Base-by-base conservation (phyloP, 2,113 vertebrate genomes). In the Chelonoidis abingdonii region DNA sequence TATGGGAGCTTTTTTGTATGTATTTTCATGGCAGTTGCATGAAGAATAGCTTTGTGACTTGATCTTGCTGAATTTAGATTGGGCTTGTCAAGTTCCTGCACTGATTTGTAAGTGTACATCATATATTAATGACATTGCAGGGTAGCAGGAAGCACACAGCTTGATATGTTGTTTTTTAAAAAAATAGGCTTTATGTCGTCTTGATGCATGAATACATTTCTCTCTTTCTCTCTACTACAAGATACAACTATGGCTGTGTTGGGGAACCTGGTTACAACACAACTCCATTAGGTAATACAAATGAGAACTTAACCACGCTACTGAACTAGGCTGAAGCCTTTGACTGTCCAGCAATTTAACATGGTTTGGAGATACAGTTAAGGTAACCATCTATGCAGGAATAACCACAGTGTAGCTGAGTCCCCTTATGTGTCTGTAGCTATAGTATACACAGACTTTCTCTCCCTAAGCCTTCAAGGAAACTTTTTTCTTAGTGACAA, bases 21-120 rank as follows among this genome's bases (percentile, higher is more conserved):
- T 12, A 19, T 92, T 94, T 93, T 65, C 41, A 54, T 88, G 75
- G 49, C 27, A 56, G 79, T 41, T 59, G n/a, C 57, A 21, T 75
- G 57, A 57, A 78, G 76, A 49, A 75, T 27, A 35, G 80, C 41
- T 8, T 62, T 49, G 4, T 12, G n/a, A 83, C 44, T 88, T 79
- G 57, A 44, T 52, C 80, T 41, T 19, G 5, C 50, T 76, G 57
- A 75, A 69, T 53, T 76, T 17, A 25, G 41, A 5, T 41, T 25
- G 50, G 17, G 56, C 47, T 56, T 47, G 19, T 35, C 44, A 47
- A 16, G 65, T 75, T 75, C 41, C 54, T 19, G 25, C 25, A 49
- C 8, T 47, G 56, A 65, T 49, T 89, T 16, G 24, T 59, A 80
- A 75, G 24, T 50, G 52, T 57, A 19, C 5, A 14, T 27, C 16